Conservation (phyloP, 2,797 vertebrate species). For the Emys orbicularis region DNA sequence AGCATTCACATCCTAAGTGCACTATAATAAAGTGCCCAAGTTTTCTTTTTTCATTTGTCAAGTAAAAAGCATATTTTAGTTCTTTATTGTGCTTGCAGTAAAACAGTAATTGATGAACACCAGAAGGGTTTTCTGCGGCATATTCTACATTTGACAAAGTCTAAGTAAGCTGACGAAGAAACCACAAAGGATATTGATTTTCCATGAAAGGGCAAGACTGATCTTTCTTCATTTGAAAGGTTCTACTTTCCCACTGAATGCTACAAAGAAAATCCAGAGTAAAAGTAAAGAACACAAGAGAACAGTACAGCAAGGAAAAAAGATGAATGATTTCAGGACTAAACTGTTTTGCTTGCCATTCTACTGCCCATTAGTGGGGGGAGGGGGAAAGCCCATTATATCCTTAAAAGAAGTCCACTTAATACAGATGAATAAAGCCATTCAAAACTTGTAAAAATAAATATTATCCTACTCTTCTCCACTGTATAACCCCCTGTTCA, state of each 20-base stretch:
- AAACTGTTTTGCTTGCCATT: background rate
- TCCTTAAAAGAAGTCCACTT: background rate
- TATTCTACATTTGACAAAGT: slow-evolving; percentile 57
- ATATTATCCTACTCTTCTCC: background rate
- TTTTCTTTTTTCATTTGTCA: slow-evolving; percentile 56
- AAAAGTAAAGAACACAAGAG: background rate
- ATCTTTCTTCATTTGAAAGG: slow-evolving; percentile 62
- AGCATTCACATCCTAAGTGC: slow-evolving; percentile 31
- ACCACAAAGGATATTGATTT: slow-evolving; percentile 51
- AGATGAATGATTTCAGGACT: background rate
- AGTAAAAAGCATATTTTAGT: slow-evolving; percentile 52
- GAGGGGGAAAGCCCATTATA: fast-evolving
- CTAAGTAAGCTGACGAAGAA: slow-evolving; percentile 54
- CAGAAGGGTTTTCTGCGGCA: slow-evolving; percentile 35
- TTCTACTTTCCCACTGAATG: slow-evolving; percentile 49
- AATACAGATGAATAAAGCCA: slow-evolving; percentile 6
- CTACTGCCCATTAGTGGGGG: background rate
- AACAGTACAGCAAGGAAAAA: background rate
- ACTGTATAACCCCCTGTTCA: background rate
- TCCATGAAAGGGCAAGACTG: slow-evolving; percentile 36
- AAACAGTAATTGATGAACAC: slow-evolving; percentile 66
- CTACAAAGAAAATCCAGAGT: slow-evolving; percentile 33
- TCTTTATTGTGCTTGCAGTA: slow-evolving; percentile 43
- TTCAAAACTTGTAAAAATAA: background rate
- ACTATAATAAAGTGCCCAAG: slow-evolving; percentile 41